These are phyloP conservation scores for Callyntrura guangdongensis DNA, from an alignment of 2,888 invertebrate species.

Conservation along the genomic window DNA sequence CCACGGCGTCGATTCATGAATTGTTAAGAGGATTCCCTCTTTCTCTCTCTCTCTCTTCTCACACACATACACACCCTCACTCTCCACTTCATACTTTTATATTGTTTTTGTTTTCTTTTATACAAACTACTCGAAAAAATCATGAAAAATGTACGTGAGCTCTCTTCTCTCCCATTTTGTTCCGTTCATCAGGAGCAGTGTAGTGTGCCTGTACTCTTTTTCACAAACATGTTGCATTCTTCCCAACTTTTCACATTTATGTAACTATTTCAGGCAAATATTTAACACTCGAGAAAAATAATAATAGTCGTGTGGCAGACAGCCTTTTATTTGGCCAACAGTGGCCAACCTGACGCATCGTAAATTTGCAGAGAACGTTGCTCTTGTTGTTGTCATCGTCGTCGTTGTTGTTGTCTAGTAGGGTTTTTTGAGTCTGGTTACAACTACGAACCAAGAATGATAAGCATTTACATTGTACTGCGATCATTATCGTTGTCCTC, in stretches of 20 bases:
- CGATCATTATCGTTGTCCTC: constrained; percentile 3
- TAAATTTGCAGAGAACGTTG: background rate
- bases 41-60: background rate
- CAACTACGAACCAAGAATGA: background rate
- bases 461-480: constrained; percentile 9
- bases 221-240: constrained; percentile 45
- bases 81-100: constrained; percentile 1
- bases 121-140: background rate
- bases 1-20: constrained; percentile 57
- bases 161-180: constrained; percentile 11
- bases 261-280: constrained; percentile 9
- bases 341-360: background rate
- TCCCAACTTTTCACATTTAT: constrained; percentile 28
- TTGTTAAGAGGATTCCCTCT: constrained; percentile 34
- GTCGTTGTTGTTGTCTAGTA: background rate
- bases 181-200: background rate
- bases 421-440: background rate
- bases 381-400: background rate
- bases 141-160: constrained; percentile 41
- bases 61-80: background rate
- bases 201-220: background rate
- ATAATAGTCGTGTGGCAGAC: background rate
- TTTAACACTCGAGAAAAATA: background rate
- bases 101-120: background rate
- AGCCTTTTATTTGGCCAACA: background rate